phyloP scores from a whole-genome alignment of 2,888 invertebrate species.

The Synergus laeviventris region DNA sequence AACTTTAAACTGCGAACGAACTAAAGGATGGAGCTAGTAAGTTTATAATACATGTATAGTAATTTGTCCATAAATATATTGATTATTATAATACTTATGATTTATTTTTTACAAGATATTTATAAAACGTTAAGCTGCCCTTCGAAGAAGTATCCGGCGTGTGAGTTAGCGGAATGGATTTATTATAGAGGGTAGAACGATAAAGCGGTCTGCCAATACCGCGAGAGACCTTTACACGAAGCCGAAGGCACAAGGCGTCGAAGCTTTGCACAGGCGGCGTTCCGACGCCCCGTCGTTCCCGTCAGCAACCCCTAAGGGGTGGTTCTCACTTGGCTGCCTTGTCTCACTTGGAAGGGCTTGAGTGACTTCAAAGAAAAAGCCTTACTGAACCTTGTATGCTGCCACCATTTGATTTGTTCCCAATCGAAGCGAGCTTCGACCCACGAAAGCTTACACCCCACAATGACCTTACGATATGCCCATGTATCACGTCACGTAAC shows the following conservation, averaged over 20 bases:
- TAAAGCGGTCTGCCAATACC: constrained; percentile 42
- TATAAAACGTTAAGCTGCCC: neutral
- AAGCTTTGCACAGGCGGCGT: constrained; percentile 63
- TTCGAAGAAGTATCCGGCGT: neutral
- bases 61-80: neutral
- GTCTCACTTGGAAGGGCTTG: constrained; percentile 62
- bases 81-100: neutral
- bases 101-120: neutral
- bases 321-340: constrained; percentile 66
- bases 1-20: no score
- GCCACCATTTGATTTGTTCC: constrained; percentile 68
- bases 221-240: constrained; percentile 63
- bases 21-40: no score
- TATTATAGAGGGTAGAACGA: constrained; percentile 30
- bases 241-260: constrained; percentile 66
- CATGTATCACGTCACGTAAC: constrained; percentile 30
- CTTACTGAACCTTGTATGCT: constrained; percentile 59
- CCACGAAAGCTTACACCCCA: constrained; percentile 51
- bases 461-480: neutral
- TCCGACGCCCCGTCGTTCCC: constrained; percentile 55
- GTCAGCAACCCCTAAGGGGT: constrained; percentile 61
- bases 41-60: no score
- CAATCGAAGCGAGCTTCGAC: constrained; percentile 58
- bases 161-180: constrained; percentile 25
- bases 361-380: constrained; percentile 70